These are phyloP conservation scores for Tetraodon nigroviridis DNA, from an alignment of 2,113 vertebrate genomes.

Conservation along the genomic window DNA sequence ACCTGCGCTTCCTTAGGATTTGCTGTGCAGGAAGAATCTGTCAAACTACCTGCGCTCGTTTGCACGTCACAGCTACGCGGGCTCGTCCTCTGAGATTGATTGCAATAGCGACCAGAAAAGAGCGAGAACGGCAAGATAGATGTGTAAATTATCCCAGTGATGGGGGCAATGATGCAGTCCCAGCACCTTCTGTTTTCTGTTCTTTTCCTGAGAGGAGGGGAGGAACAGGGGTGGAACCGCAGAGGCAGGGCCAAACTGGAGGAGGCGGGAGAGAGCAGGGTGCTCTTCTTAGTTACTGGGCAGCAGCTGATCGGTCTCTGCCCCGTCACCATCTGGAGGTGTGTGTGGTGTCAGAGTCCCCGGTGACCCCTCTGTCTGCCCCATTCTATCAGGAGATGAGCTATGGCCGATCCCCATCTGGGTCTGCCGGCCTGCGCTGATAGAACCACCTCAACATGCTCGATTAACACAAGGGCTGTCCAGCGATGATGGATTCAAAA, in stretches of 20 bases:
- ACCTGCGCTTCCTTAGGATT: slow-evolving; percentile 10
- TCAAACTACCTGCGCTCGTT: slow-evolving; percentile 60
- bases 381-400: slow-evolving; percentile 82
- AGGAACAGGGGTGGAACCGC: slow-evolving; percentile 53
- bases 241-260: slow-evolving; percentile 29
- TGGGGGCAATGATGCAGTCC: slow-evolving; percentile 99
- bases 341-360: slow-evolving; percentile 70
- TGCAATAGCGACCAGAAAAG: slow-evolving; percentile 87
- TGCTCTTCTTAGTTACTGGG: slow-evolving; percentile 81
- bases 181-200: slow-evolving; percentile 97
- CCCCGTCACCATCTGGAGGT: slow-evolving; percentile 83
- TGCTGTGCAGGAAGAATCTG: slow-evolving; percentile 19
- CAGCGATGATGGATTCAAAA: slow-evolving; percentile 20
- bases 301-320: slow-evolving; percentile 81
- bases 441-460: slow-evolving; percentile 23
- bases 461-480: slow-evolving; percentile 33
- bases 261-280: slow-evolving; percentile 50
- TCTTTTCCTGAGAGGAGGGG: slow-evolving; percentile 62
- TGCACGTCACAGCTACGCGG: slow-evolving; percentile 74
- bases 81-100: slow-evolving; percentile 93
- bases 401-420: slow-evolving; percentile 65
- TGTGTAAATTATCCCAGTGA: slow-evolving; percentile 99
- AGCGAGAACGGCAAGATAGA: slow-evolving; percentile 99
- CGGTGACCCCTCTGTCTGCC: slow-evolving; percentile 83
- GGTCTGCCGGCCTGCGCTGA: slow-evolving; percentile 48